A percentile compares a stretch with the other conserved stretches of the same genome.
These are phyloP conservation scores for Ditylenchus dipsaci DNA, from an alignment of 1,140 invertebrate species.

Conservation along the genomic window DNA sequence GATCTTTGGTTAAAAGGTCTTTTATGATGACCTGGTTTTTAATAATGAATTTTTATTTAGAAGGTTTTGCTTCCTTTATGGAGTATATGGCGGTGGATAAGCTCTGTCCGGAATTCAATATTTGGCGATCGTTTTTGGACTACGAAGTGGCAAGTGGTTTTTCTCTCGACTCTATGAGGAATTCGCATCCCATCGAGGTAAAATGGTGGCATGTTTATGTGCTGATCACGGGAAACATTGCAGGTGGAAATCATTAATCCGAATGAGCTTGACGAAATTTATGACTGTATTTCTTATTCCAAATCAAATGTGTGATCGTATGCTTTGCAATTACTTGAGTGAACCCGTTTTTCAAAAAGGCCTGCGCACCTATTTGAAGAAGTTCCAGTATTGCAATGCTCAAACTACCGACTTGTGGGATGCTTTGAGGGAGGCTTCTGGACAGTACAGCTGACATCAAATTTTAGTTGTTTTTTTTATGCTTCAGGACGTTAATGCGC, in stretches of 20 bases:
- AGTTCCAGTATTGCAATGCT: constrained; percentile 82
- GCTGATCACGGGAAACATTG: background rate
- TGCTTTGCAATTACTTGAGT: constrained; percentile 91
- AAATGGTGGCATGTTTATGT: background rate
- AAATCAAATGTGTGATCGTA: constrained; percentile 75
- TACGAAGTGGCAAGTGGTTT: constrained; percentile 26
- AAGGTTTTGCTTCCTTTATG: constrained; percentile 58
- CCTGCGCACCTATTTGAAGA: constrained; percentile 83
- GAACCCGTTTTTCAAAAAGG: constrained; percentile 82
- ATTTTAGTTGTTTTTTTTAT: background rate
- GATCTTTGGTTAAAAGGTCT: constrained; percentile 60
- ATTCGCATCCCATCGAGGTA: constrained; percentile 46
- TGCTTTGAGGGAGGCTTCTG: constrained; percentile 79
- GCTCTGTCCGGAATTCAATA: constrained; percentile 63
- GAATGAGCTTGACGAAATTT: constrained; percentile 45
- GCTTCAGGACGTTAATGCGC: constrained; percentile 70
- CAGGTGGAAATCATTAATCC: constrained; percentile 59
- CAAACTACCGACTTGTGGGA: constrained; percentile 90
- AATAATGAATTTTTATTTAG: no score
- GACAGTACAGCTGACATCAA: constrained; percentile 47
- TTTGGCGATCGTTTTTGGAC: constrained; percentile 70
- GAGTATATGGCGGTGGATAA: constrained; percentile 62
- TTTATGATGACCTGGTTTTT: no score
- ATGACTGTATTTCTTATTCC: constrained; percentile 62
- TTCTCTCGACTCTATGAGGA: constrained; percentile 28